Evolutionary conservation across 2,113 vertebrate genomes (phyloP).

Genomic region (Hepsetus odoe): DNA sequence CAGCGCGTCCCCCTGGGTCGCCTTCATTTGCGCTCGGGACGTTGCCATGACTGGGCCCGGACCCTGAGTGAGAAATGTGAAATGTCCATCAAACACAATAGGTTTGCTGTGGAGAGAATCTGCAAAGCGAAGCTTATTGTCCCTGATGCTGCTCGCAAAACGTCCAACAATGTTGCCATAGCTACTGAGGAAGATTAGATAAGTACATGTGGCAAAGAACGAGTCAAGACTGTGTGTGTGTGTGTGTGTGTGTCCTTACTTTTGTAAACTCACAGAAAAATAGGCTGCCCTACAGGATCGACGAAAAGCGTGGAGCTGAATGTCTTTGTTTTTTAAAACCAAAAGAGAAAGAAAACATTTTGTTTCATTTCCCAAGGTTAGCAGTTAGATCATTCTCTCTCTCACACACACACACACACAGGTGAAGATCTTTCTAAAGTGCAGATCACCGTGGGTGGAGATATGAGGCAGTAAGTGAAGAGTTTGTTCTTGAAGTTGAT

Average conservation of each 20-base stretch:
- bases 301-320: neutral
- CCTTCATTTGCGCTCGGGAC: neutral
- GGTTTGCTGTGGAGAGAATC: conserved; percentile 50
- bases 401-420: too few species aligned
- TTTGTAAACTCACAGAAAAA: neutral
- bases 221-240: neutral
- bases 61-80: conserved; percentile 55
- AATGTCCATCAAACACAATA: conserved; percentile 49
- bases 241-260: conserved; percentile 1
- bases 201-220: conserved; percentile 19
- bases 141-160: conserved; percentile 46
- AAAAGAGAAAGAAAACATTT: too few species aligned
- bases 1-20: neutral
- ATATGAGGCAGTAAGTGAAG: too few species aligned
- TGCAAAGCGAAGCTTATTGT: conserved; percentile 65
- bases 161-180: conserved; percentile 42
- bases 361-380: too few species aligned
- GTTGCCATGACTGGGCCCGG: conserved; percentile 66
- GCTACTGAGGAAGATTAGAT: conserved; percentile 36
- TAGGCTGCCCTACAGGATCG: neutral
- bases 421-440: too few species aligned
- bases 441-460: too few species aligned
- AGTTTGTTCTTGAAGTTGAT: too few species aligned
- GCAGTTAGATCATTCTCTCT: too few species aligned
- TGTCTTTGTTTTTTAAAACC: neutral